These are phyloP conservation scores for Peromyscus aztecus DNA, from an alignment of 2,797 vertebrate species.

Conservation along the genomic window DNA sequence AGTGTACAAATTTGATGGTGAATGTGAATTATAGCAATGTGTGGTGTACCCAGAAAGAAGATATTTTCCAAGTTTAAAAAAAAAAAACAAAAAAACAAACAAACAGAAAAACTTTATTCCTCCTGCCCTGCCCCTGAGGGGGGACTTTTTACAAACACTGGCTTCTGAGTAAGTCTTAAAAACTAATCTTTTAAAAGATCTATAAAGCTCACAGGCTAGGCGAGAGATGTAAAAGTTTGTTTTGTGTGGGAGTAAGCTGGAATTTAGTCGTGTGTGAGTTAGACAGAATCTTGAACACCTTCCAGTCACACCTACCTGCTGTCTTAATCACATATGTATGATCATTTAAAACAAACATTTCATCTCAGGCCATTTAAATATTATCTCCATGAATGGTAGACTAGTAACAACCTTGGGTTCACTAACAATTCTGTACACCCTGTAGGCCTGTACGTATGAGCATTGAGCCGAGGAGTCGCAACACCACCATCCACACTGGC, in stretches of 20 bases:
- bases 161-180: slow-evolving; percentile 73
- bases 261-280: slow-evolving; percentile 83
- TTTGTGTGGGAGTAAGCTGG: slow-evolving; percentile 85
- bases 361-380: slow-evolving; percentile 76
- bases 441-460: slow-evolving; percentile 29
- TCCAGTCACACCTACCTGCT: slow-evolving; percentile 86
- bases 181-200: slow-evolving; percentile 80
- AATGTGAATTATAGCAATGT: not conserved
- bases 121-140: not conserved
- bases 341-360: slow-evolving; percentile 82
- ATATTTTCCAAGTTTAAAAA: slow-evolving; percentile 20
- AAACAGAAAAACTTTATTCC: not conserved
- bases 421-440: slow-evolving; percentile 16
- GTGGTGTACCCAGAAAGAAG: slow-evolving; percentile 55
- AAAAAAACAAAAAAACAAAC: not conserved
- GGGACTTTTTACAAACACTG: slow-evolving; percentile 37
- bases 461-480: too few relatives aligned
- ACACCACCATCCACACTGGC: not conserved
- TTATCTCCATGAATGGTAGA: slow-evolving; percentile 66
- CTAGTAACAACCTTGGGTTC: slow-evolving; percentile 64
- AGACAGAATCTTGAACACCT: slow-evolving; percentile 84
- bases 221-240: slow-evolving; percentile 81
- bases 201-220: slow-evolving; percentile 79
- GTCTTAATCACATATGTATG: slow-evolving; percentile 83
- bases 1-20: not conserved